A percentile compares a stretch with the other conserved stretches of the same genome.
Evolutionary conservation across 2,797 vertebrate species (phyloP).

Genomic region (Hypotaenidia philippensis): DNA sequence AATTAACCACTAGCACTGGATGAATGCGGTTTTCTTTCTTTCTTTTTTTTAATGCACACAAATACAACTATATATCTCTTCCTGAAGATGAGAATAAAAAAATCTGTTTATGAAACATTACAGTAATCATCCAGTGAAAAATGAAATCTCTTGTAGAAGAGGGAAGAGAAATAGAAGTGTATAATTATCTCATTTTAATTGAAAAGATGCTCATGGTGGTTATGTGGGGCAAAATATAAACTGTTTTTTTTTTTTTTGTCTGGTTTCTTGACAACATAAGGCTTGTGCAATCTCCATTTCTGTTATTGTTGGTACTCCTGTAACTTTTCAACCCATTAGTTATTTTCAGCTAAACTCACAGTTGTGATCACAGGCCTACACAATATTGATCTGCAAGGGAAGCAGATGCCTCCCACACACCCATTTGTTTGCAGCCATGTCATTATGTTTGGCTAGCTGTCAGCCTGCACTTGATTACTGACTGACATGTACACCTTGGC

Average conservation of each 20-base stretch:
- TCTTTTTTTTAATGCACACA: not conserved
- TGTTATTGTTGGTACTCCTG: not conserved
- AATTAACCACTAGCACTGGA: not conserved
- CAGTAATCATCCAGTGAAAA: not conserved
- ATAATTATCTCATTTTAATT: not conserved
- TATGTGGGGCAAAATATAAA: not conserved
- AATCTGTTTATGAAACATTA: not conserved
- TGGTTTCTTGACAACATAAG: not conserved
- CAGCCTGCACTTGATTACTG: not conserved
- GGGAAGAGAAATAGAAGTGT: not conserved
- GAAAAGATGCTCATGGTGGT: not conserved
- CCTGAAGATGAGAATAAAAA: not conserved
- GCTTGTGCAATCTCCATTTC: not conserved
- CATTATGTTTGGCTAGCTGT: not conserved
- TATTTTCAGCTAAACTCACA: constrained; percentile 13
- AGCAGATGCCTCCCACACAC: constrained; percentile 2
- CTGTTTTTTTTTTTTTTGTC: fast-evolving
- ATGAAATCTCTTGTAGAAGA: not conserved
- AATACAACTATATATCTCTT: not conserved
- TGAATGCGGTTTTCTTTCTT: not conserved
- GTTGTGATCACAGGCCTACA: constrained; percentile 27
- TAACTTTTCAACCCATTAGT: not conserved
- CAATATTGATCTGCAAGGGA: not conserved
- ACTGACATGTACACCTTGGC: not conserved
- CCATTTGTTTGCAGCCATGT: not conserved